These are phyloP conservation scores for Eupithecia vulgata DNA, from an alignment of 2,888 invertebrate genomes.

Conservation along the genomic window DNA sequence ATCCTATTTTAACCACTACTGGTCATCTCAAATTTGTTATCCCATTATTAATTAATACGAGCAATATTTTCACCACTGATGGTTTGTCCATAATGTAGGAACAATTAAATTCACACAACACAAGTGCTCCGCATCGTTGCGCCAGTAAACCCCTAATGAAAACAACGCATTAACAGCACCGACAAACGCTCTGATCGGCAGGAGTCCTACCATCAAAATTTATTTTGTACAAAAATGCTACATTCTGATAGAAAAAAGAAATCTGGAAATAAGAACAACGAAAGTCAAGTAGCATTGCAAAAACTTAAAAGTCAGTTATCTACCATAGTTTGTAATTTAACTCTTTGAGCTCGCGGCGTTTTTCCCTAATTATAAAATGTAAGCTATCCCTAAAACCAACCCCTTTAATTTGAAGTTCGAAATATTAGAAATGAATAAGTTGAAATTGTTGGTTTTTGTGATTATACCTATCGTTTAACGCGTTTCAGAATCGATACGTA, in stretches of 20 bases:
- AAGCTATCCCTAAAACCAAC: background rate
- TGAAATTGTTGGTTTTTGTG: background rate
- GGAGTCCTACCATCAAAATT: slow-evolving; percentile 10
- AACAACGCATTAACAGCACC: slow-evolving; percentile 64
- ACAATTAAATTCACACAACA: slow-evolving; percentile 24
- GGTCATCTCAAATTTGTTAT: background rate
- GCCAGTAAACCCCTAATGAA: slow-evolving; percentile 58
- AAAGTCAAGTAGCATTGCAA: background rate
- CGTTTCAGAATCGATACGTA: background rate
- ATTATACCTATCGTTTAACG: background rate
- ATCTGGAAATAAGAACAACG: background rate
- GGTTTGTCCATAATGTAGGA: background rate
- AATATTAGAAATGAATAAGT: background rate
- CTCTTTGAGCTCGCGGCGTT: no score
- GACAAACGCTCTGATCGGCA: slow-evolving; percentile 64
- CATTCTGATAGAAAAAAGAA: background rate
- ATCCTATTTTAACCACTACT: background rate
- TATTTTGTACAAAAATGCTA: background rate
- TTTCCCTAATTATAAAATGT: no score
- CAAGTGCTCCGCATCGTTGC: slow-evolving; percentile 32
- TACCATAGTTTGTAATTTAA: background rate
- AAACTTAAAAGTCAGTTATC: background rate
- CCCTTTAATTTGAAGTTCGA: background rate
- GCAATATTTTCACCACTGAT: slow-evolving; percentile 5
- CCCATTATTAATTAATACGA: background rate